Percentiles rank a stretch among this genome's conserved stretches.
These are phyloP conservation scores for Pteronura brasiliensis DNA, from an alignment of 2,113 vertebrate species.

Conservation along the genomic window DNA sequence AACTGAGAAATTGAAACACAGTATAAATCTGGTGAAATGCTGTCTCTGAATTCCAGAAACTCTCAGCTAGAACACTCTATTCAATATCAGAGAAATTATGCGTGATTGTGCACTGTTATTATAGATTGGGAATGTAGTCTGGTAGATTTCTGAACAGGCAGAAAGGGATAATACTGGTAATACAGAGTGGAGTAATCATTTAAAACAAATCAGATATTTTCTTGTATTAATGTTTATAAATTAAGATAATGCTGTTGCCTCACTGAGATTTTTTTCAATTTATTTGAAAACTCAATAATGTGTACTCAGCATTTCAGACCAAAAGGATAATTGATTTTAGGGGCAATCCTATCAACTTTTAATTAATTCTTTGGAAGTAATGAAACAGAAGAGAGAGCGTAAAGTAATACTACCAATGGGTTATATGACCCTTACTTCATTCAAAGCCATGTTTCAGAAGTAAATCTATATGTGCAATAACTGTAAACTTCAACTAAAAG, in stretches of 20 bases:
- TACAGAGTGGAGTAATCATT: neutral
- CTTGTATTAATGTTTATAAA: constrained; percentile 64
- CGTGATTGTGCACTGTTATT: neutral
- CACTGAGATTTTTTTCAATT: constrained; percentile 47
- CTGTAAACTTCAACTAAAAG: constrained; percentile 54
- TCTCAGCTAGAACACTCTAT: neutral
- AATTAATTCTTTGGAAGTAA: constrained; percentile 66
- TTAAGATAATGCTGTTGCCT: constrained; percentile 49
- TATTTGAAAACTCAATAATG: constrained; percentile 68
- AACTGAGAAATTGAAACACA: constrained; percentile 58
- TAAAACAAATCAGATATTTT: constrained; percentile 52
- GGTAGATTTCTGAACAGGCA: neutral
- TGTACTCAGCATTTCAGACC: constrained; percentile 50
- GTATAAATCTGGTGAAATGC: constrained; percentile 42
- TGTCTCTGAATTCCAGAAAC: constrained; percentile 39
- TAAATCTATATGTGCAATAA: constrained; percentile 42
- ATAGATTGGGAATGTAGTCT: neutral
- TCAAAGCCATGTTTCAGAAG: constrained; percentile 39
- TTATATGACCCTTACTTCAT: constrained; percentile 42
- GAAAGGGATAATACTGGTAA: constrained; percentile 9
- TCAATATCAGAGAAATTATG: constrained; percentile 46
- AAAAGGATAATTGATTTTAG: constrained; percentile 64
- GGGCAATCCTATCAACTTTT: constrained; percentile 69
- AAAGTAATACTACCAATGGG: constrained; percentile 44
- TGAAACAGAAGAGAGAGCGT: constrained; percentile 55